A percentile compares a stretch with the other conserved stretches of the same genome.
phyloP scores from a whole-genome alignment of 2,113 vertebrate species.

The Pavo muticus region DNA sequence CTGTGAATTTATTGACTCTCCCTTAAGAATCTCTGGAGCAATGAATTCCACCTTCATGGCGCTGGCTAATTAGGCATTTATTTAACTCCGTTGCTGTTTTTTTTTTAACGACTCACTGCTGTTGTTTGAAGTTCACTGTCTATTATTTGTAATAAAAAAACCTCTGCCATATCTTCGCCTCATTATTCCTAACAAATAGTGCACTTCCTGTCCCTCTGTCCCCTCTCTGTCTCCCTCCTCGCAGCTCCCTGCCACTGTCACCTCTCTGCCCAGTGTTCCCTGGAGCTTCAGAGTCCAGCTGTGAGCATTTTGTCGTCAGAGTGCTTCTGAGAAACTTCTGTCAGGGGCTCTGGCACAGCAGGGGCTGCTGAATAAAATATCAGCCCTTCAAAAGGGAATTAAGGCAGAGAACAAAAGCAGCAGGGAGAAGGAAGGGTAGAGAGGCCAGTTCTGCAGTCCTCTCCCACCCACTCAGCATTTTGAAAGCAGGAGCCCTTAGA shows the following conservation, averaged over 20 bases:
- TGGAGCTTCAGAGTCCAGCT: constrained; percentile 84
- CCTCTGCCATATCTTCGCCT: constrained; percentile 82
- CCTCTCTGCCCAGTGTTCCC: constrained; percentile 62
- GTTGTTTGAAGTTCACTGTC: constrained; percentile 84
- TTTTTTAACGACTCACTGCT: constrained; percentile 81
- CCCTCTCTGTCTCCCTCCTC: constrained; percentile 10
- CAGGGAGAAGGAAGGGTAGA: constrained; percentile 53
- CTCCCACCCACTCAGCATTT: not conserved
- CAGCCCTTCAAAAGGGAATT: constrained; percentile 81
- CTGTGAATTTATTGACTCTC: constrained; percentile 84
- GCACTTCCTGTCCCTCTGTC: constrained; percentile 46
- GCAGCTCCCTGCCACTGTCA: constrained; percentile 60
- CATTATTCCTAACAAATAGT: constrained; percentile 84
- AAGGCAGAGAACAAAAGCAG: constrained; percentile 72
- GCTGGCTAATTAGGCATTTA: constrained; percentile 86
- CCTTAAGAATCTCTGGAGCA: constrained; percentile 77
- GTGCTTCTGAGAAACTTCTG: constrained; percentile 80
- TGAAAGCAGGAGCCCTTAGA: not conserved
- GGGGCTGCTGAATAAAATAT: constrained; percentile 85
- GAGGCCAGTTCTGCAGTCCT: not conserved
- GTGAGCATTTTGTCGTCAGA: constrained; percentile 79
- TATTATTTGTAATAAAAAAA: constrained; percentile 85
- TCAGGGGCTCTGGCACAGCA: constrained; percentile 70
- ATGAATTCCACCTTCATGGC: constrained; percentile 82
- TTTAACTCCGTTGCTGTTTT: constrained; percentile 80